Evolutionary conservation across 2,797 vertebrate species (phyloP).

Genomic region (Astyanax mexicanus): DNA sequence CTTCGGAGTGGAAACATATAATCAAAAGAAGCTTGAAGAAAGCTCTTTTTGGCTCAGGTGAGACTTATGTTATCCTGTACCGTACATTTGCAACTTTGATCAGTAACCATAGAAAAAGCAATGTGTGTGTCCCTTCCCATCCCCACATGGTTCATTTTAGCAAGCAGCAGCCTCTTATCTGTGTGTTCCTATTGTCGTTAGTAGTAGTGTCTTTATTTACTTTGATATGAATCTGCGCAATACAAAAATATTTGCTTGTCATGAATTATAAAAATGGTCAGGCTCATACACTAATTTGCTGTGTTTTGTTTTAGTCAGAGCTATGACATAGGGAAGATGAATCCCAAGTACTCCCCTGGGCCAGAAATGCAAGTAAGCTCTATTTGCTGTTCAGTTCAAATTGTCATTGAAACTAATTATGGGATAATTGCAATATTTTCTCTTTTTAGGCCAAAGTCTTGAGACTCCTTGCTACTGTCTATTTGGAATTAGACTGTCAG

Average conservation of each 20-base stretch:
- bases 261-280: no score
- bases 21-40: slow-evolving; percentile 82
- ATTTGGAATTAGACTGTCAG: slow-evolving; percentile 85
- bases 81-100: not conserved
- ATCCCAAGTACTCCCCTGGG: slow-evolving; percentile 73
- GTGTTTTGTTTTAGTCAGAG: slow-evolving; percentile 84
- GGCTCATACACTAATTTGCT: slow-evolving; percentile 29
- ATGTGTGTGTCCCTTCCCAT: no score
- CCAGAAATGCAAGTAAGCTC: slow-evolving; percentile 84
- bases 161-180: no score
- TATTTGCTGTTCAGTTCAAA: not conserved
- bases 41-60: slow-evolving; percentile 93
- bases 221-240: no score
- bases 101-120: no score
- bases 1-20: slow-evolving; percentile 87
- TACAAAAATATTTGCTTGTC: no score
- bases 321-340: slow-evolving; percentile 89
- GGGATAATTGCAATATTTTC: slow-evolving; percentile 32
- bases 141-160: no score
- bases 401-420: not conserved
- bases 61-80: not conserved
- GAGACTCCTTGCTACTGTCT: slow-evolving; percentile 86
- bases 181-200: no score
- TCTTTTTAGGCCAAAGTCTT: slow-evolving; percentile 86
- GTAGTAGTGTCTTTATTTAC: not conserved